phyloP scores from a whole-genome alignment of 2,888 invertebrate species.

The Campaea margaritaria region DNA sequence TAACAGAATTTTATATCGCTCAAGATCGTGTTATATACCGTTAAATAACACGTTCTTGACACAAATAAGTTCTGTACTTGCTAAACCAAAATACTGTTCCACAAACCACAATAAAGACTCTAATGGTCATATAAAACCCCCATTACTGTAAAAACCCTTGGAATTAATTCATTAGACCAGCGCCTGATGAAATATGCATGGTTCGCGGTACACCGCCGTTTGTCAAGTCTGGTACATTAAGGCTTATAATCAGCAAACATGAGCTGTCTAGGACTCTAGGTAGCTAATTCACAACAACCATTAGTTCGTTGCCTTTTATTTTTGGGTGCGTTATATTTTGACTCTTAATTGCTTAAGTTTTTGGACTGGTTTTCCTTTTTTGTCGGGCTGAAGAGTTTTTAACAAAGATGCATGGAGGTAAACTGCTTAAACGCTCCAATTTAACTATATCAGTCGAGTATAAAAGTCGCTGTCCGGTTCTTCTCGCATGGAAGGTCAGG shows the following conservation, averaged over 20 bases:
- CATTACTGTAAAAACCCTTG: slow-evolving; percentile 14
- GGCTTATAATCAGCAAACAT: slow-evolving; percentile 6
- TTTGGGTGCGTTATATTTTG: too few species aligned
- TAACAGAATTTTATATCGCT: too few species aligned
- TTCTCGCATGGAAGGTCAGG: too few species aligned
- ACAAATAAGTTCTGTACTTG: neutral
- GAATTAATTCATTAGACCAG: slow-evolving; percentile 17
- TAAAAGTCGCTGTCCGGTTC: too few species aligned
- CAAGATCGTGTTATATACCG: too few species aligned
- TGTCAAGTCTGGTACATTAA: slow-evolving; percentile 12
- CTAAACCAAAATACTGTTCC: neutral
- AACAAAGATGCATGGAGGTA: too few species aligned
- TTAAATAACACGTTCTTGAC: too few species aligned
- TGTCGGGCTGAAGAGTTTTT: too few species aligned
- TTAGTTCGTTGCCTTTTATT: neutral
- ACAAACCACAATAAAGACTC: neutral
- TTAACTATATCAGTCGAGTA: too few species aligned
- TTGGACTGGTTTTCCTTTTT: too few species aligned
- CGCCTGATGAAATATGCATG: slow-evolving; percentile 25
- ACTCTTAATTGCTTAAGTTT: too few species aligned
- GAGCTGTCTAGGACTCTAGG: neutral
- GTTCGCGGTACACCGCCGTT: slow-evolving; percentile 16
- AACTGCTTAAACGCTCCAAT: too few species aligned
- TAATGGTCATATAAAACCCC: neutral
- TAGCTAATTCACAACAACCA: neutral